Conservation (phyloP, 2,888 invertebrate species). For the Cremastinae sp. region DNA sequence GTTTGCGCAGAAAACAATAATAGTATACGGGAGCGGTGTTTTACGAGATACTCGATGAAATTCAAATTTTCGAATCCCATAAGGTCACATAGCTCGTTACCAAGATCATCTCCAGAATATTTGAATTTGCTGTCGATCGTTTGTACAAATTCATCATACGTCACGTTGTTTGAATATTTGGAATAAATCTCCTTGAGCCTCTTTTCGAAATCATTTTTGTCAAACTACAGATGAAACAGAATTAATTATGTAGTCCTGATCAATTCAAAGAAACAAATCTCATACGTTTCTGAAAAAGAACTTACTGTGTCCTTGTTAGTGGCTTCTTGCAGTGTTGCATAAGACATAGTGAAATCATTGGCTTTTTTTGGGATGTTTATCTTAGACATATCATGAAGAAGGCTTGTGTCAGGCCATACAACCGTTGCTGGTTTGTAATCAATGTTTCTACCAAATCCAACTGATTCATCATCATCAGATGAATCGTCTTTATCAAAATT, state of each 20-base stretch:
- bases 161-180: constrained; percentile 79
- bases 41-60: constrained; percentile 74
- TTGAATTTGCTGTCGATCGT: constrained; percentile 84
- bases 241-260: not conserved
- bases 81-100: constrained; percentile 93
- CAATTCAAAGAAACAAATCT: constrained; percentile 8
- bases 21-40: constrained; percentile 70
- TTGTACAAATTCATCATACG: constrained; percentile 83
- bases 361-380: constrained; percentile 61
- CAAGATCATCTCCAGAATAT: constrained; percentile 82
- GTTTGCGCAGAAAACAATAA: constrained; percentile 64
- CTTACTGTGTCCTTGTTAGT: constrained; percentile 37
- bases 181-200: constrained; percentile 82
- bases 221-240: constrained; percentile 80
- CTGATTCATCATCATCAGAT: constrained; percentile 41
- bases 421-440: constrained; percentile 67
- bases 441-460: constrained; percentile 70
- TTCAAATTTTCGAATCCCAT: constrained; percentile 88
- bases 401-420: constrained; percentile 71
- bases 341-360: constrained; percentile 72
- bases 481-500: constrained; percentile 56
- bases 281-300: not conserved
- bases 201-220: constrained; percentile 82
- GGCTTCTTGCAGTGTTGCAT: constrained; percentile 57
- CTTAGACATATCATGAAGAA: constrained; percentile 70